A percentile compares a stretch with the other conserved stretches of the same genome.
phyloP scores from a whole-genome alignment of 2,113 vertebrate genomes.

The Hippocampus guttulatus region DNA sequence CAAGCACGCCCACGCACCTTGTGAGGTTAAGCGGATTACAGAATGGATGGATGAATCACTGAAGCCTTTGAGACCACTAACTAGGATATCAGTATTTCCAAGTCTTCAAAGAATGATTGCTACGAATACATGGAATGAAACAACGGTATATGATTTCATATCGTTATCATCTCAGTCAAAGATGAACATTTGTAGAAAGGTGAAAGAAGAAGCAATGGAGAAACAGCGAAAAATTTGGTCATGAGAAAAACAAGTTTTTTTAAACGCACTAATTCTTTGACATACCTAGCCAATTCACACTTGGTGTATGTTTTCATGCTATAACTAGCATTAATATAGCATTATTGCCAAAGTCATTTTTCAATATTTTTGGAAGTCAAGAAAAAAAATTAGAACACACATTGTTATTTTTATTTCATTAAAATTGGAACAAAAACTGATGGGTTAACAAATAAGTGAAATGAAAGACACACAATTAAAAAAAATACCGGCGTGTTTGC shows the following conservation, averaged over 20 bases:
- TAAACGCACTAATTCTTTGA: background rate
- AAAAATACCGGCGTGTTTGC: too few species aligned
- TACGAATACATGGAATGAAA: constrained; percentile 11
- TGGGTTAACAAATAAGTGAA: too few species aligned
- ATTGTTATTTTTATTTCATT: too few species aligned
- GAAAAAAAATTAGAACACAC: too few species aligned
- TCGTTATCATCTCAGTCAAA: background rate
- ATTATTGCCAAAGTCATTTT: too few species aligned
- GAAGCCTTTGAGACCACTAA: background rate
- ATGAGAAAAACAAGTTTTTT: constrained; percentile 19
- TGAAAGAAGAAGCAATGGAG: background rate
- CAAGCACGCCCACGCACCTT: too few species aligned
- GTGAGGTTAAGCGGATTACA: too few species aligned
- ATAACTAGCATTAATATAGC: background rate
- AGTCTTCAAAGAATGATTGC: constrained; percentile 17
- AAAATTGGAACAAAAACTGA: too few species aligned
- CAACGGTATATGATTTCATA: constrained; percentile 2
- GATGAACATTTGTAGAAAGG: background rate
- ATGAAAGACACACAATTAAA: too few species aligned
- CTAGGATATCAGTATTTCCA: background rate
- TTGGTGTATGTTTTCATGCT: background rate
- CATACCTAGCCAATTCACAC: background rate
- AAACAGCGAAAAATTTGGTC: constrained; percentile 47
- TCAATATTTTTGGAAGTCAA: too few species aligned
- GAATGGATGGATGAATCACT: too few species aligned